Base-by-base conservation (phyloP, 1,140 invertebrate species). In the Lethrus apterus region DNA sequence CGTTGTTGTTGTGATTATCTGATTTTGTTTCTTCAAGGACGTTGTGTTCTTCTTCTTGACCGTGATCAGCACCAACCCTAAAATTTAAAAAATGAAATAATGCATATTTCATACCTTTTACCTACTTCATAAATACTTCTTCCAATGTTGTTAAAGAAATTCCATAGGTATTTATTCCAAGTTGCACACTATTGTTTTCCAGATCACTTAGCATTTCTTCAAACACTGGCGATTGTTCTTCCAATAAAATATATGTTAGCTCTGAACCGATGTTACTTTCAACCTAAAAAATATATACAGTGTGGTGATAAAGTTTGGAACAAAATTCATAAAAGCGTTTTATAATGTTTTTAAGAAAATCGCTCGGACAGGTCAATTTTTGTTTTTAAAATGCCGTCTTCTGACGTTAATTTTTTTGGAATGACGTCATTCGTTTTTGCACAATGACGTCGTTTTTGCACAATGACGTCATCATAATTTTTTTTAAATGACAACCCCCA, bases 61-160 rank as follows among this genome's bases (percentile, higher is more conserved):
- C 52, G 42, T 57, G 52, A 47, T 68, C 73, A 8, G 63, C 65
- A 2, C 72, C 72, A 17, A 72, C 70, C 57, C 71, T 73, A 46
- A 48, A 62, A 51, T 45, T 32, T 17, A 41, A 46, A 26, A 15
- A 20, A 9, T 1, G 31, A 13, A 9, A 11, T 32, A n/a, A 29
- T 15, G 1, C 13, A 50, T 32, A 13, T 11, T 31, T 29, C n/a
- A 10, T 20, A 44, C 5, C 18, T 19, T 33, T 2, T 19, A 63
- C 70, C 68, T 72, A 89, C 86, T 81, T 87, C 57, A 93, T 73
- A 65, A 93, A 93, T 3, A 94, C 89, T 75, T 93, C 87, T 69
- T 93, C 89, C 57, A 94, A 75, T 13, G 89, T 93, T 9, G 89
- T 89, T 2, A 89, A 74, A 0, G 86, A 86, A 7, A 90, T 67